These are phyloP conservation scores for Chitala chitala DNA, from an alignment of 2,113 vertebrate genomes.

Conservation along the genomic window DNA sequence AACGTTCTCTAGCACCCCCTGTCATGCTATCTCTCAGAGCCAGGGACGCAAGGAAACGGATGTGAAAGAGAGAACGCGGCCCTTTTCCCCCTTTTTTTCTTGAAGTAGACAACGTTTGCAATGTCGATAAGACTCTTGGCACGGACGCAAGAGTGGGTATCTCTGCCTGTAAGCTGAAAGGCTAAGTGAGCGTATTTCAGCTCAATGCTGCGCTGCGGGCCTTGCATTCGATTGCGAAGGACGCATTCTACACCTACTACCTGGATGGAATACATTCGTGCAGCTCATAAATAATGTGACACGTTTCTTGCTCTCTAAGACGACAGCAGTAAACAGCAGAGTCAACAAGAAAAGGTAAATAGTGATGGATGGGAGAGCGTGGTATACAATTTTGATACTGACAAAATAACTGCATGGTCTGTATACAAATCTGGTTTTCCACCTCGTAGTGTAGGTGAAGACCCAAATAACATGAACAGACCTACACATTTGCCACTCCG, in stretches of 20 bases:
- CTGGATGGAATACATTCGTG: background rate
- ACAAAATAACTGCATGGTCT: background rate
- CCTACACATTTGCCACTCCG: background rate
- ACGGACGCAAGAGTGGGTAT: background rate
- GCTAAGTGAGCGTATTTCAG: background rate
- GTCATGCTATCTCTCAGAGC: background rate
- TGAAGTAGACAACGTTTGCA: background rate
- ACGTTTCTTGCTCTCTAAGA: background rate
- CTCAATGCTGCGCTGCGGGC: background rate
- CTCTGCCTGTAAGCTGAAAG: background rate
- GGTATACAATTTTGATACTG: background rate
- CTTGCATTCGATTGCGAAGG: conserved; percentile 3
- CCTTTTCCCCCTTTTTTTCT: background rate
- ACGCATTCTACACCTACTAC: background rate
- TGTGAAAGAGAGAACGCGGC: background rate
- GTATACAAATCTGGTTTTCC: background rate
- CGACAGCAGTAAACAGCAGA: background rate
- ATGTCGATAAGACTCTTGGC: background rate
- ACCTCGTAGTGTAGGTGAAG: background rate
- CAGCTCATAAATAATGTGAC: background rate
- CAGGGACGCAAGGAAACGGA: background rate
- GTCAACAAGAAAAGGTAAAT: conserved; percentile 9
- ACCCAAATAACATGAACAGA: background rate
- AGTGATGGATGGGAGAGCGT: background rate
- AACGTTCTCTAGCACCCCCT: background rate